Evolutionary conservation across 1,140 invertebrate species (phyloP).

Genomic region (Ips nitidus): DNA sequence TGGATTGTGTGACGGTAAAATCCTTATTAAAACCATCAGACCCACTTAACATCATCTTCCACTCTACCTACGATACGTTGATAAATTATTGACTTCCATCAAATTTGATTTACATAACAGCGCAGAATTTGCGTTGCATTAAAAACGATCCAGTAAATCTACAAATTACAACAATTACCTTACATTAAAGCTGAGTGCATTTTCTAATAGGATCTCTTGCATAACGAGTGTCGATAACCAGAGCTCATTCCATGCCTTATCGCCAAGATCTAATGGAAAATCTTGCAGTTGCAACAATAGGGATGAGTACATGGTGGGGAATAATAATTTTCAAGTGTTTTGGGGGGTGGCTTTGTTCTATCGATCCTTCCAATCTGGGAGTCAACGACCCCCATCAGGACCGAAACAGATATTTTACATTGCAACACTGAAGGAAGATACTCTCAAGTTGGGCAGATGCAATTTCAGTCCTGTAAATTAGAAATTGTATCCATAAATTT

Average conservation of each 20-base stretch:
- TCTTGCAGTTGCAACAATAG: no score
- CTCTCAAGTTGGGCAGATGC: no score
- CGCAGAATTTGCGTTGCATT: no score
- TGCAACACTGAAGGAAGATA: neutral
- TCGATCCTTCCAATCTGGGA: constrained; percentile 12
- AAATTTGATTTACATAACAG: neutral
- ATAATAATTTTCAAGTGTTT: constrained; percentile 2
- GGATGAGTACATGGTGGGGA: no score
- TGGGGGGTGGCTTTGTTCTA: constrained; percentile 21
- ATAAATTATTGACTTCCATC: neutral
- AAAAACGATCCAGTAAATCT: no score
- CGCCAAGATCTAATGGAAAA: no score
- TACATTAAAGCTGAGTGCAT: no score
- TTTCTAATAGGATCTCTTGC: neutral
- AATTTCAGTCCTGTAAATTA: no score
- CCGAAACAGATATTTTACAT: constrained; percentile 11
- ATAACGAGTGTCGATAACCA: no score
- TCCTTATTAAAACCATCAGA: constrained; percentile 24
- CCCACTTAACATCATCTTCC: constrained; percentile 13
- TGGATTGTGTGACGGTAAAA: constrained; percentile 17
- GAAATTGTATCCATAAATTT: no score
- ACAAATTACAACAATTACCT: no score
- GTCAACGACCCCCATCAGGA: constrained; percentile 21
- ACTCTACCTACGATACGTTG: constrained; percentile 6
- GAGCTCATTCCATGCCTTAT: no score